phyloP scores from a whole-genome alignment of 2,113 vertebrate species.

The Apaloderma vittatum region DNA sequence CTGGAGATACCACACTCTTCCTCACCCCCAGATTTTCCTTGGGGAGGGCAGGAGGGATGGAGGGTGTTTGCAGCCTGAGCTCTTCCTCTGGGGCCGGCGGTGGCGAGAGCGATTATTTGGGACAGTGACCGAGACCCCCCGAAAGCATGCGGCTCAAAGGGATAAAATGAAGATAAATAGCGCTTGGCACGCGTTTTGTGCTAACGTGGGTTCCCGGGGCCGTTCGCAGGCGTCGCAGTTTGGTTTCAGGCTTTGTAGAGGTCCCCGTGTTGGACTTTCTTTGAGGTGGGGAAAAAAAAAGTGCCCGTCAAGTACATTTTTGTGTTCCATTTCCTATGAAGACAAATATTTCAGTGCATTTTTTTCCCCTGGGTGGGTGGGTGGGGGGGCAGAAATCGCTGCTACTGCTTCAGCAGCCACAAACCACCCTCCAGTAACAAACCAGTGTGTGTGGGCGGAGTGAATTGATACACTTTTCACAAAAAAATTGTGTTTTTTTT shows the following conservation, averaged over 20 bases:
- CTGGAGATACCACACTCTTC: background rate
- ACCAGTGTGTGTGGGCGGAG: background rate
- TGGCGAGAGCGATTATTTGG: background rate
- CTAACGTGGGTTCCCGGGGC: background rate
- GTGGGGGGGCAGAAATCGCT: background rate
- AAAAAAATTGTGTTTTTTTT: background rate
- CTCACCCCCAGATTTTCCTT: background rate
- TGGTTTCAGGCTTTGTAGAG: background rate
- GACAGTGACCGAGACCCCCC: background rate
- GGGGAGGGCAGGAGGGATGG: background rate
- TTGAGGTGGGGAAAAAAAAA: background rate
- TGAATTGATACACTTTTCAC: background rate
- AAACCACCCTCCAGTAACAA: background rate
- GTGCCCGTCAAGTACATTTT: conserved; percentile 24
- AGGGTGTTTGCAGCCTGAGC: background rate
- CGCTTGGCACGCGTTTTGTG: background rate
- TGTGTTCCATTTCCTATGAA: background rate
- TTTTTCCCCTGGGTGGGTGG: conserved; percentile 28
- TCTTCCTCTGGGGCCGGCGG: background rate
- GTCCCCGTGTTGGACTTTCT: background rate
- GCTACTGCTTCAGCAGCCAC: background rate
- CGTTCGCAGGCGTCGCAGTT: background rate
- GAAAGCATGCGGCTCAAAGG: fast-evolving
- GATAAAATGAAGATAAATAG: conserved; percentile 3
- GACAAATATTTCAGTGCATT: conserved; percentile 41